Percentiles rank a stretch among this genome's conserved stretches.
phyloP scores from a whole-genome alignment of 2,888 invertebrate genomes.

The Sycophila texana region DNA sequence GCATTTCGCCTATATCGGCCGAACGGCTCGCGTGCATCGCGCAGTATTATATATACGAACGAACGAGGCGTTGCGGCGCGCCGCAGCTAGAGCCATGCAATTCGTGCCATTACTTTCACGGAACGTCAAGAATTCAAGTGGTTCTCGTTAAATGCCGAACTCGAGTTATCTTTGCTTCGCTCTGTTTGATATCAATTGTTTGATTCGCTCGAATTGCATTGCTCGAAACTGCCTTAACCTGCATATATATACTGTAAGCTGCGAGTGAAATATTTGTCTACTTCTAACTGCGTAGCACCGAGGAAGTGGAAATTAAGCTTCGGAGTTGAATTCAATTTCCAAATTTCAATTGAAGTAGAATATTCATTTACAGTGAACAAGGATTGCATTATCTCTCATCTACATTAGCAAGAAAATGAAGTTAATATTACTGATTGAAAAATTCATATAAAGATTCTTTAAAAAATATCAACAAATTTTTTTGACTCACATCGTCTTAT shows the following conservation, averaged over 20 bases:
- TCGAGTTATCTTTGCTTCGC: slow-evolving; percentile 1
- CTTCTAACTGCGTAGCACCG: not conserved
- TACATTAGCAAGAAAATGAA: no score
- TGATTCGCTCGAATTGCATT: slow-evolving; percentile 26
- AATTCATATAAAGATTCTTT: no score
- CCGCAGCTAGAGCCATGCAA: no score
- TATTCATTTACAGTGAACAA: no score
- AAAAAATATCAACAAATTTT: no score
- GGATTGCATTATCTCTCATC: no score
- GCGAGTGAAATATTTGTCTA: not conserved
- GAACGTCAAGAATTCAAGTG: slow-evolving; percentile 19
- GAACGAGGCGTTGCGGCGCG: not conserved
- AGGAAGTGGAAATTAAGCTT: not conserved
- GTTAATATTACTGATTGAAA: no score
- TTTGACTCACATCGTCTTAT: no score
- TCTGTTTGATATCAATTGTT: slow-evolving; percentile 29
- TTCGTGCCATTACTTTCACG: not conserved
- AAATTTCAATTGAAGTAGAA: no score
- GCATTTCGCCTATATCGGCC: slow-evolving; percentile 57
- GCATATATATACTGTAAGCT: not conserved
- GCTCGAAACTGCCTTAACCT: slow-evolving; percentile 20
- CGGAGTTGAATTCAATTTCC: not conserved
- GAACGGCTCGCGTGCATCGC: slow-evolving; percentile 56
- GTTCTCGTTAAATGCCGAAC: slow-evolving; percentile 17
- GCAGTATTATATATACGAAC: not conserved